A percentile compares a stretch with the other conserved stretches of the same genome.
phyloP scores from a whole-genome alignment of 2,888 invertebrate species.

The Pinctada fucata region DNA sequence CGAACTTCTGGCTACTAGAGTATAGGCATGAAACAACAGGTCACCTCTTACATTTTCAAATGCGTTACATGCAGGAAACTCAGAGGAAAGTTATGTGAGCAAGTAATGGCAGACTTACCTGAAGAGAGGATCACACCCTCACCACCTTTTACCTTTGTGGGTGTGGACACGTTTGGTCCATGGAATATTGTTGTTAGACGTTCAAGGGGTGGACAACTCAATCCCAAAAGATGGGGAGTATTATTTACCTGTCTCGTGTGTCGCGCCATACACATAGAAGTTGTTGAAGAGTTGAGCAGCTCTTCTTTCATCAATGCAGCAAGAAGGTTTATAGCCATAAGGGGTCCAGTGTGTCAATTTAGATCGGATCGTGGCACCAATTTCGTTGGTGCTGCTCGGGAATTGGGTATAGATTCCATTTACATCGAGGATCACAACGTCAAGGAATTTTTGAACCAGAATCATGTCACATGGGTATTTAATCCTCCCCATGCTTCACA shows the following conservation, averaged over 20 bases:
- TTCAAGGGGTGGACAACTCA: conserved; percentile 41
- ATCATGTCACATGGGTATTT: conserved; percentile 29
- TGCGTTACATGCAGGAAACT: conserved; percentile 39
- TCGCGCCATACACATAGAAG: conserved; percentile 45
- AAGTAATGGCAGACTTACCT: conserved; percentile 48
- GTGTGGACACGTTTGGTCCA: conserved; percentile 44
- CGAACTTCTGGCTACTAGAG: conserved; percentile 43
- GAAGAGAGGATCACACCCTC: conserved; percentile 32
- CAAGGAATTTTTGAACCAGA: conserved; percentile 6
- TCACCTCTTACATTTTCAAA: conserved; percentile 29
- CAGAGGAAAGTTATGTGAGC: conserved; percentile 16
- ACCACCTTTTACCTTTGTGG: conserved; percentile 47
- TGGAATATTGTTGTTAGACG: conserved; percentile 37
- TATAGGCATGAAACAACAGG: conserved; percentile 27
- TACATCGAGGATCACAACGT: conserved; percentile 32
- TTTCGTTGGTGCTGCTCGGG: conserved; percentile 36
- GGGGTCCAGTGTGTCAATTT: conserved; percentile 34
- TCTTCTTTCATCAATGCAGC: conserved; percentile 44
- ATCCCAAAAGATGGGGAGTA: conserved; percentile 45
- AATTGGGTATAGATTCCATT: conserved; percentile 25
- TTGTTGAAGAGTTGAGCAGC: conserved; percentile 41
- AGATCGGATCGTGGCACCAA: conserved; percentile 44
- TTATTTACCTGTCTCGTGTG: conserved; percentile 44
- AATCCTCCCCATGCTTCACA: conserved; percentile 48
- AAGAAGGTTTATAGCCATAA: conserved; percentile 37